Percentiles rank a stretch among this genome's conserved stretches.
Conservation (phyloP, 2,888 invertebrate genomes). For the Gymnosoma rotundatum region DNA sequence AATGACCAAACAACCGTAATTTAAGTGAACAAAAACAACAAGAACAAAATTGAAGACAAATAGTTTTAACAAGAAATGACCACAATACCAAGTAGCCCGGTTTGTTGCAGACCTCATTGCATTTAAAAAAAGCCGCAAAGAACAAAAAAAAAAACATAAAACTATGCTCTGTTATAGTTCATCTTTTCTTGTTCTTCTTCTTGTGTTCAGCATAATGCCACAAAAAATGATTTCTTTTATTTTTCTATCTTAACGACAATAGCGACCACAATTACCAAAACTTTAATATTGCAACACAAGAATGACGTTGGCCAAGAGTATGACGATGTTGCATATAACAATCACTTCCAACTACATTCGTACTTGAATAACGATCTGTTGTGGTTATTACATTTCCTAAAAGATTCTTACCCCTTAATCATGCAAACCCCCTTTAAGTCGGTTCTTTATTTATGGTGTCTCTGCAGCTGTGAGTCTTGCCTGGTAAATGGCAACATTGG, state of each 20-base stretch:
- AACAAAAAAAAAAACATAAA: conserved; percentile 35
- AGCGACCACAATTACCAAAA: conserved; percentile 67
- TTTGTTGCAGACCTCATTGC: conserved; percentile 39
- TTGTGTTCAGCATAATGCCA: not conserved
- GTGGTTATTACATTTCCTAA: conserved; percentile 65
- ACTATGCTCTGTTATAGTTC: conserved; percentile 13
- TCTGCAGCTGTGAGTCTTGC: not conserved
- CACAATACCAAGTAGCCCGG: conserved; percentile 63
- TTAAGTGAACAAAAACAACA: conserved; percentile 42
- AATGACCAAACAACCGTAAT: conserved; percentile 53
- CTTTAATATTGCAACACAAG: conserved; percentile 51
- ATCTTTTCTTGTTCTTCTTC: not conserved
- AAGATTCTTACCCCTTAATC: not conserved
- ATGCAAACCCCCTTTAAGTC: not conserved
- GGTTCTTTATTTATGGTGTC: not conserved
- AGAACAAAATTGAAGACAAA: conserved; percentile 46
- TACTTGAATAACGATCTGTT: conserved; percentile 52
- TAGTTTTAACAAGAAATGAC: conserved; percentile 60
- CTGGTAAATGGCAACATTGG: conserved; percentile 52
- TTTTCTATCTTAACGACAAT: conserved; percentile 46
- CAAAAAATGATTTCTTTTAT: conserved; percentile 10
- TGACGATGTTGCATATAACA: conserved; percentile 49
- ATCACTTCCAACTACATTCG: conserved; percentile 47
- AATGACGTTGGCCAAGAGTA: conserved; percentile 22
- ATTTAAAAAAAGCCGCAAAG: conserved; percentile 33